A percentile compares a stretch with the other conserved stretches of the same genome.
phyloP scores from a whole-genome alignment of 2,113 vertebrate genomes.

The Greenwoodochromis staneri region DNA sequence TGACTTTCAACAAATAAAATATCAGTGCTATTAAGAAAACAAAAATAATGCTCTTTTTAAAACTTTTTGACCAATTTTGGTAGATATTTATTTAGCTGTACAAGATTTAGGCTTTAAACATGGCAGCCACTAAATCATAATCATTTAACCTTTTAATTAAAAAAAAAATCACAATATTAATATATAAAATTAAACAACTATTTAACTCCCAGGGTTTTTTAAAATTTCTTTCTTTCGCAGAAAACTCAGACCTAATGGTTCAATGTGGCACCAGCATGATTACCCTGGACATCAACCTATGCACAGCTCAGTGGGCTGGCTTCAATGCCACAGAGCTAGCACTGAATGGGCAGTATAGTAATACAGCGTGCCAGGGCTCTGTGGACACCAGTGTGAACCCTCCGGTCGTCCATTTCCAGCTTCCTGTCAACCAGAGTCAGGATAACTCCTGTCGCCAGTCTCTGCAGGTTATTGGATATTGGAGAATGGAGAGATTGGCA shows the following conservation, averaged over 20 bases:
- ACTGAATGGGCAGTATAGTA: slow-evolving; percentile 68
- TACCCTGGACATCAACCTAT: slow-evolving; percentile 69
- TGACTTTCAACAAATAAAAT: background rate
- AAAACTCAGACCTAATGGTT: slow-evolving; percentile 64
- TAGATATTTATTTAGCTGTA: background rate
- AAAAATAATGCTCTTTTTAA: background rate
- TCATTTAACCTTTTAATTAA: background rate
- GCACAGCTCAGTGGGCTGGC: slow-evolving; percentile 72
- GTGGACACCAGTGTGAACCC: slow-evolving; percentile 55
- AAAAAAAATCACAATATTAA: background rate
- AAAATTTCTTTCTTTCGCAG: slow-evolving; percentile 20
- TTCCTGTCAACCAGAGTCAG: slow-evolving; percentile 67
- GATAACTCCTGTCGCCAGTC: slow-evolving; percentile 69
- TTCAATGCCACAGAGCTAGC: slow-evolving; percentile 58
- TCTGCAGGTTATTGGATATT: slow-evolving; percentile 54
- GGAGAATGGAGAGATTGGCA: background rate
- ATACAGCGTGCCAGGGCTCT: slow-evolving; percentile 48
- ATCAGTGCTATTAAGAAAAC: background rate
- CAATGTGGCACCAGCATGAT: slow-evolving; percentile 65
- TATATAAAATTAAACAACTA: background rate
- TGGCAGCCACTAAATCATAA: background rate
- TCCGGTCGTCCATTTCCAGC: slow-evolving; percentile 63
- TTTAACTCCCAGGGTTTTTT: background rate
- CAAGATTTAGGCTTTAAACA: background rate
- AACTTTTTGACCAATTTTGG: background rate